Conservation (phyloP, 1,140 invertebrate genomes). For the Drusus annulatus region DNA sequence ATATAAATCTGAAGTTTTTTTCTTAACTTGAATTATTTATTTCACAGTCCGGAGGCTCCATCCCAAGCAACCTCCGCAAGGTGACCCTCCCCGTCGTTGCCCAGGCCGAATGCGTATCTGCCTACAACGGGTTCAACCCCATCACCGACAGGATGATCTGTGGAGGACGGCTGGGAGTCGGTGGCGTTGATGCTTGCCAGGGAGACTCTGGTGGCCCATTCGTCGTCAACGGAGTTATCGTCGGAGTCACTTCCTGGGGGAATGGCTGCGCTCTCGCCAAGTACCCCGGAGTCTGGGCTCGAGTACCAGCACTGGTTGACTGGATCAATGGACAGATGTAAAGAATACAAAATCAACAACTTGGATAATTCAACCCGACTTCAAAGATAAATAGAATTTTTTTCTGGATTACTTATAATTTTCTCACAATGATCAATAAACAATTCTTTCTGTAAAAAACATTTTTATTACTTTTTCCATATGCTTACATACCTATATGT, state of each 20-base stretch:
- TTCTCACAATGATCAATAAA: no score
- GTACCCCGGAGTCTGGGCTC: conserved; percentile 74
- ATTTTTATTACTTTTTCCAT: no score
- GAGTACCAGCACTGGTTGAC: conserved; percentile 36
- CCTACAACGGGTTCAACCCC: conserved; percentile 57
- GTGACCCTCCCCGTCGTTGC: conserved; percentile 66
- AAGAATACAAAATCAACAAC: neutral
- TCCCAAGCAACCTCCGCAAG: conserved; percentile 62
- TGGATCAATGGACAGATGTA: conserved; percentile 39
- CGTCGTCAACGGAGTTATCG: conserved; percentile 69
- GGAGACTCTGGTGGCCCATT: conserved; percentile 78
- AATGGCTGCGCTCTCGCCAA: conserved; percentile 67
- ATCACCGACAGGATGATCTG: conserved; percentile 80
- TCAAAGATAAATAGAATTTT: no score
- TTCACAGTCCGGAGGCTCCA: conserved; percentile 44
- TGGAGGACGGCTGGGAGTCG: conserved; percentile 69
- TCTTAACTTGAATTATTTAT: neutral
- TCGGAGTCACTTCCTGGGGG: conserved; percentile 72
- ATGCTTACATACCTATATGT: no score
- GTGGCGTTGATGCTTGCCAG: conserved; percentile 66
- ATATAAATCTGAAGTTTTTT: no score
- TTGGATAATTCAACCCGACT: no score
- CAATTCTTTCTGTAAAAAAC: no score
- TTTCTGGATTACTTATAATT: no score
- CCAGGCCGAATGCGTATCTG: conserved; percentile 59